Evolutionary conservation across 2,888 invertebrate genomes (phyloP), one percentile per base, ranked within the genome.

Genomic region (Tortrix viridana): DNA sequence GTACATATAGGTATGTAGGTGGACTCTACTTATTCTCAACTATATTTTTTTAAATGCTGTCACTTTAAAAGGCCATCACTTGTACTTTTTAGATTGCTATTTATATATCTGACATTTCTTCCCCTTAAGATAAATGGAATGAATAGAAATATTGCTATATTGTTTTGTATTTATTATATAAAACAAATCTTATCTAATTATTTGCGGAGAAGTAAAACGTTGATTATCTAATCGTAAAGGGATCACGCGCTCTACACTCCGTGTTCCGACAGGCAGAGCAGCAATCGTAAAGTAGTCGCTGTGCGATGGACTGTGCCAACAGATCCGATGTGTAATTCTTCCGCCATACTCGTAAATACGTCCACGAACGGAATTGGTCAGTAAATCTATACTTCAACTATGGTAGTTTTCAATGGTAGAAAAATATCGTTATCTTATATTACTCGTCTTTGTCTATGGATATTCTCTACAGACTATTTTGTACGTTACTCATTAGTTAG

Each of bases 401-500:
- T 86, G 84, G 62, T 80, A 82, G 76, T 80, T 75, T 77, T 70
- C 76, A 78, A 80, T 84, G 84, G 86, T 91, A 91, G 81, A 91
- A 91, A 91, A 91, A 91, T 91, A 91, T 82, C 76, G 80, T 77
- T 75, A 79, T 79, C 77, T 82, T 79, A 81, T 74, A 74, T 81
- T 77, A 80, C 70, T 80, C 68, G 70, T 80, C 81, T 80, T 81
- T 78, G 82, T 82, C 84, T 78, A 77, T 79, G 84, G 84, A 74
- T 87, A 84, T 71, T 79, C 76, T 84, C 82, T 82, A 86, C 81
- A 81, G 82, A 87, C 80, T 77, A 82, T 90, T 32, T 91, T 91
- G 91, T 91, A 91, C 91, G 87, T 88, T 87, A 81, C 83, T 85
- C 80, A 80, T 82, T 85, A 81, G 77, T 73, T 85, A 86, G 82